Conservation (phyloP, 2,113 vertebrate species). For the Corythaeola cristata region DNA sequence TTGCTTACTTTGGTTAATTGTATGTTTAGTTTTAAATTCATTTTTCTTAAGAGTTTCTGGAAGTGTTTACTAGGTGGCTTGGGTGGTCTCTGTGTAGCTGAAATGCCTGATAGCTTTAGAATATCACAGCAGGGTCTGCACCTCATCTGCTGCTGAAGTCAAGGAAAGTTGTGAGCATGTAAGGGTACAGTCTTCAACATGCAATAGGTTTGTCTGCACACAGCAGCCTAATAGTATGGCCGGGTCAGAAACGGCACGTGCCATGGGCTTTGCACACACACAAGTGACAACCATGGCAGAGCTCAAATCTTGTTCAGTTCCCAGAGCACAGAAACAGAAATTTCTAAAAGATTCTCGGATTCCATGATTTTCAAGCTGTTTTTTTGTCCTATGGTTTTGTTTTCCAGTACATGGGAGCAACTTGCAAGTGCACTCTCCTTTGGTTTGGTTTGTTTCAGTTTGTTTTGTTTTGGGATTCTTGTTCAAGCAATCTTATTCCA, state of each 20-base stretch:
- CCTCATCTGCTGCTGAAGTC: not conserved
- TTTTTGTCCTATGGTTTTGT: not conserved
- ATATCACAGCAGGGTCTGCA: not conserved
- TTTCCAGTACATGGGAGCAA: not conserved
- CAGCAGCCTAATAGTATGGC: not conserved
- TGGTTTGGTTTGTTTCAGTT: not conserved
- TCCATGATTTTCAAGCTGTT: not conserved
- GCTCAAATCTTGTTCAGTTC: not conserved
- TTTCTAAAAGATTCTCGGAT: not conserved
- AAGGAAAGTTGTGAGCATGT: not conserved
- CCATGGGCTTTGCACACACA: not conserved
- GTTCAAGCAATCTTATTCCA: not conserved
- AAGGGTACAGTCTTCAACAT: not conserved
- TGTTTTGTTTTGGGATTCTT: not conserved
- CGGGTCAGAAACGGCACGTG: not conserved
- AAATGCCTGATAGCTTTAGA: not conserved
- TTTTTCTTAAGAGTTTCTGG: not conserved
- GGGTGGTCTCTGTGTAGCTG: not conserved
- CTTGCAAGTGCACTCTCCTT: not conserved
- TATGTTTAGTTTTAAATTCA: not conserved
- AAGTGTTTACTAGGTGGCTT: not conserved
- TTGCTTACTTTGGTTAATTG: not conserved
- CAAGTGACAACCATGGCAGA: not conserved
- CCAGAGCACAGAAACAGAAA: not conserved
- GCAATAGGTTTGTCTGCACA: not conserved